Percentiles rank a stretch among this genome's conserved stretches.
Conservation (phyloP, 2,113 vertebrate genomes). For the Enhydra lutris region DNA sequence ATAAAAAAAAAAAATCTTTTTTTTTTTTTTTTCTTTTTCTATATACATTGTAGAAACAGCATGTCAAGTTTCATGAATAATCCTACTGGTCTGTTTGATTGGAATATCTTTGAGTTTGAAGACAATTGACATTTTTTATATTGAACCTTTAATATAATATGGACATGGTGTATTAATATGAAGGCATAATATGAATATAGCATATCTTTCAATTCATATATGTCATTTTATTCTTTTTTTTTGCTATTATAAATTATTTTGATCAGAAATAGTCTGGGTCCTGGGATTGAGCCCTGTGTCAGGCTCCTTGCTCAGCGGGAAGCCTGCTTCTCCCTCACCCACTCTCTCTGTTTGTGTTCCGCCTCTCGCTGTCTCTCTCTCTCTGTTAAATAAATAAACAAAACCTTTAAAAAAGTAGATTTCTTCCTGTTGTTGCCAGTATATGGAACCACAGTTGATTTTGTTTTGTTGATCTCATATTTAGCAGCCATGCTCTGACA, state of each 20-base stretch:
- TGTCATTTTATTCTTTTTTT: background rate
- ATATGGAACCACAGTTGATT: background rate
- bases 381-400: no score
- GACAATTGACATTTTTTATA: background rate
- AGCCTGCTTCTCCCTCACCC: no score
- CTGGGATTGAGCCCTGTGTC: no score
- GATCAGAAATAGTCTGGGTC: background rate
- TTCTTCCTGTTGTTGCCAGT: background rate
- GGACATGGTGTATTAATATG: background rate
- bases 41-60: background rate
- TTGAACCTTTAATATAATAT: background rate
- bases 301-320: no score
- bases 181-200: background rate
- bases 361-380: no score
- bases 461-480: background rate
- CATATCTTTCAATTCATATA: background rate
- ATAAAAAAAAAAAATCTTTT: no score
- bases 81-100: background rate
- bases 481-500: background rate
- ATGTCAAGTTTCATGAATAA: background rate
- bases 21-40: background rate
- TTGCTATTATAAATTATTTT: background rate
- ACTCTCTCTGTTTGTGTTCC: no score
- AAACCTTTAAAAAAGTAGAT: no score
- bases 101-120: background rate